phyloP scores from a whole-genome alignment of 2,888 invertebrate genomes.

The Silvanus unidentatus region DNA sequence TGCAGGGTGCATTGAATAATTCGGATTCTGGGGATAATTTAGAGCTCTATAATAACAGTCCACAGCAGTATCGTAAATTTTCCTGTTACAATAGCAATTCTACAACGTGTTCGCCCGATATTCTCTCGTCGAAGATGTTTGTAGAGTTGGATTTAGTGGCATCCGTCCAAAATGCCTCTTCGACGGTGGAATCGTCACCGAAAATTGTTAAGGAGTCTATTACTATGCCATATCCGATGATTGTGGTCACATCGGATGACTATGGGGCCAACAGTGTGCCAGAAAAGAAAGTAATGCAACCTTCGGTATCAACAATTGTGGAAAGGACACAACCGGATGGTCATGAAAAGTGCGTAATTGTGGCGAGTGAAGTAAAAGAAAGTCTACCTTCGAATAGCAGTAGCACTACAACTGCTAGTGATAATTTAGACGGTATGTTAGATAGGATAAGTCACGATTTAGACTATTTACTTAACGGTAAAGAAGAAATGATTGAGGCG shows the following conservation, averaged over 20 bases:
- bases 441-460: slow-evolving; percentile 77
- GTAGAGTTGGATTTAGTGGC: slow-evolving; percentile 52
- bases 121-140: slow-evolving; percentile 50
- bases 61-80: slow-evolving; percentile 33
- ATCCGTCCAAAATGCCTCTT: slow-evolving; percentile 27
- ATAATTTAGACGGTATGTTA: slow-evolving; percentile 58
- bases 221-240: slow-evolving; percentile 19
- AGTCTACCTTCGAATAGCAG: neutral
- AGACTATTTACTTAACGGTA: slow-evolving; percentile 71
- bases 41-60: slow-evolving; percentile 49
- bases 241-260: slow-evolving; percentile 30
- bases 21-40: slow-evolving; percentile 19
- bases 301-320: slow-evolving; percentile 6
- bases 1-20: neutral
- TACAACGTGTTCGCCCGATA: slow-evolving; percentile 39
- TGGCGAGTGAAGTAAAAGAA: neutral
- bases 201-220: slow-evolving; percentile 4
- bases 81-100: slow-evolving; percentile 10
- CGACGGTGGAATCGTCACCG: slow-evolving; percentile 8
- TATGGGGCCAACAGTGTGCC: slow-evolving; percentile 18
- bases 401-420: slow-evolving; percentile 20
- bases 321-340: slow-evolving; percentile 41
- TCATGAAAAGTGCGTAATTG: slow-evolving; percentile 28
- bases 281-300: slow-evolving; percentile 11
- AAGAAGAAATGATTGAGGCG: too few relatives aligned